Conservation (phyloP, 2,888 invertebrate species). For the Hirtodrosophila cameraria region DNA sequence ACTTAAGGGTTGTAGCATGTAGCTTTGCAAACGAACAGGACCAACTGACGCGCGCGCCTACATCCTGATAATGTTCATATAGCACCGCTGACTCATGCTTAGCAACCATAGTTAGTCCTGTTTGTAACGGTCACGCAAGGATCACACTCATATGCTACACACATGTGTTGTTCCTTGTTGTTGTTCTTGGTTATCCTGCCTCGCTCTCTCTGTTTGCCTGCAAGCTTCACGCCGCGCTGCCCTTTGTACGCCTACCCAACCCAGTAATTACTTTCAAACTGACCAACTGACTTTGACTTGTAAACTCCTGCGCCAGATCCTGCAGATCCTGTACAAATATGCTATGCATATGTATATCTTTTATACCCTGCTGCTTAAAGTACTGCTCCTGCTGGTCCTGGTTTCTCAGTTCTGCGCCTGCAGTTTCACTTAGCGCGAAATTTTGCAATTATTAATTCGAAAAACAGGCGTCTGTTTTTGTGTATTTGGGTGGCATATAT, state of each 20-base stretch:
- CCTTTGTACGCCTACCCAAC: conserved; percentile 41
- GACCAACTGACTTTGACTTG: conserved; percentile 60
- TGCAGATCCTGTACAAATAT: conserved; percentile 40
- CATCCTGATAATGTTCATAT: conserved; percentile 47
- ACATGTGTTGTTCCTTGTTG: conserved; percentile 48
- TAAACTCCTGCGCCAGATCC: conserved; percentile 9
- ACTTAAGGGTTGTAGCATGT: conserved; percentile 71
- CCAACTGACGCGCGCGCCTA: conserved; percentile 68
- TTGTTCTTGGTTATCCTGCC: conserved; percentile 34
- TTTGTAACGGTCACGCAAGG: conserved; percentile 74
- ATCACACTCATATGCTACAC: conserved; percentile 50
- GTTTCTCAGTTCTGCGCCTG: conserved; percentile 10
- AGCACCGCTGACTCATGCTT: conserved; percentile 61
- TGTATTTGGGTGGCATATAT: conserved; percentile 22
- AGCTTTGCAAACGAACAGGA: conserved; percentile 56
- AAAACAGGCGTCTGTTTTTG: conserved; percentile 53
- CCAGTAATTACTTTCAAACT: conserved; percentile 49
- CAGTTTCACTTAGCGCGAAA: conserved; percentile 58
- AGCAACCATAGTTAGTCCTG: conserved; percentile 4
- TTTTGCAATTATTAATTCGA: conserved; percentile 72
- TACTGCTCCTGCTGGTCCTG: not conserved
- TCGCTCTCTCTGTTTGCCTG: conserved; percentile 36
- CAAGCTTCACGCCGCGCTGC: conserved; percentile 68
- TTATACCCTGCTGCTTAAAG: conserved; percentile 5
- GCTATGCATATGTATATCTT: conserved; percentile 57